These are phyloP conservation scores for Scaeva pyrastri DNA, from an alignment of 2,888 invertebrate genomes.

Conservation along the genomic window DNA sequence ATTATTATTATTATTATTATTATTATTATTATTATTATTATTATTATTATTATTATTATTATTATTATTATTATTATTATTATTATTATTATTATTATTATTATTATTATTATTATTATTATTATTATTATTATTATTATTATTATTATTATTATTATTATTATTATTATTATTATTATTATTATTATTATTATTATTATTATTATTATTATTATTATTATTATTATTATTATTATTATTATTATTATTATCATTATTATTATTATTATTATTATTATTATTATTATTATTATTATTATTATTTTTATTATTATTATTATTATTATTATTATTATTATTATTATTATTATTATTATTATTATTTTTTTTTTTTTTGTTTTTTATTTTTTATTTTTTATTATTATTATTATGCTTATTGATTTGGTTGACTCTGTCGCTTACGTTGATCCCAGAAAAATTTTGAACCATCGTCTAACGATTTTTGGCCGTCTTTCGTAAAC, in stretches of 20 bases:
- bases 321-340: neutral
- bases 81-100: conserved; percentile 1
- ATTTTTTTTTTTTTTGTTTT: neutral
- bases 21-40: conserved; percentile 1
- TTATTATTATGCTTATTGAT: neutral
- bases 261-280: conserved; percentile 1
- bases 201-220: conserved; percentile 2
- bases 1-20: conserved; percentile 1
- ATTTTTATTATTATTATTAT: neutral
- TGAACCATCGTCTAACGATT: too few species aligned
- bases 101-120: conserved; percentile 1
- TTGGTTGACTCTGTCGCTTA: too few species aligned
- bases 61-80: conserved; percentile 2
- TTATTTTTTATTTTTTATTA: neutral
- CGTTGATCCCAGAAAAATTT: too few species aligned
- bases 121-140: conserved; percentile 3
- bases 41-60: conserved; percentile 2
- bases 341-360: conserved; percentile 3
- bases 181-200: conserved; percentile 1
- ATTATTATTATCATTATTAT: conserved; percentile 1
- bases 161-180: neutral
- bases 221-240: conserved; percentile 5
- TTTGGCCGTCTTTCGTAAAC: too few species aligned
- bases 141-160: neutral
- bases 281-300: conserved; percentile 1